Evolutionary conservation across 2,888 invertebrate species (phyloP), one percentile per base, ranked within the genome.

Genomic region (Meteorus colon): DNA sequence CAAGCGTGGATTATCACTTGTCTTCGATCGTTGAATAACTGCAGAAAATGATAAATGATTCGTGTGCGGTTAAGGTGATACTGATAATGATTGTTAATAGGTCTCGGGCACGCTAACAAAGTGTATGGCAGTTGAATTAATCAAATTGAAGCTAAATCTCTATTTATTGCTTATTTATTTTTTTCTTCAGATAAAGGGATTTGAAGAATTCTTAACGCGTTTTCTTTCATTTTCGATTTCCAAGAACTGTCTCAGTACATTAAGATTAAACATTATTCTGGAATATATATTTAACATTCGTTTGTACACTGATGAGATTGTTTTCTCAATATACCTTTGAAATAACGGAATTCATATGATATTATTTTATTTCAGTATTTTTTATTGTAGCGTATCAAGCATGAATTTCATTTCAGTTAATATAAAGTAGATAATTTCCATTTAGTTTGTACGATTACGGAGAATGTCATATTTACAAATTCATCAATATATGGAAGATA

Each of bases 21-120:
- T 77, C 73, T 69, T 67, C 71, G 76, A 68, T 71, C 27, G 62
- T 19, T 80, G 78, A 62, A 75, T 74, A 75, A 73, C 51, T 76
- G 69, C 77, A 60, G 76, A 78, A 79, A 73, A 63, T 63, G 81
- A 82, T 82, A 80, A 79, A 75, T 59, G 16, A 41, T 29, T 37
- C 27, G 60, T 34, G 65, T 66, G n/a, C 62, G 41, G 59, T 48
- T 48, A 72, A 59, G 45, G 41, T 68, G 29, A 45, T 48, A 68
- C 31, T 45, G 60, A 51, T 16, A 31, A 45, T 67, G 31, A 62
- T 62, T 62, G 31, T 62, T 62, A 62, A 29, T 29, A 62, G 62
- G 62, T 62, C 62, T 62, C 29, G 62, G 62, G 62, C 62, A 62
- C 16, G n/a, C 27, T 29, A 29, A 29, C 31, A 14, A 62, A 62